Percentiles rank a stretch among this genome's conserved stretches.
phyloP scores from a whole-genome alignment of 92 coral and sea anemone genomes.

The Parazoanthus atlanticus region DNA sequence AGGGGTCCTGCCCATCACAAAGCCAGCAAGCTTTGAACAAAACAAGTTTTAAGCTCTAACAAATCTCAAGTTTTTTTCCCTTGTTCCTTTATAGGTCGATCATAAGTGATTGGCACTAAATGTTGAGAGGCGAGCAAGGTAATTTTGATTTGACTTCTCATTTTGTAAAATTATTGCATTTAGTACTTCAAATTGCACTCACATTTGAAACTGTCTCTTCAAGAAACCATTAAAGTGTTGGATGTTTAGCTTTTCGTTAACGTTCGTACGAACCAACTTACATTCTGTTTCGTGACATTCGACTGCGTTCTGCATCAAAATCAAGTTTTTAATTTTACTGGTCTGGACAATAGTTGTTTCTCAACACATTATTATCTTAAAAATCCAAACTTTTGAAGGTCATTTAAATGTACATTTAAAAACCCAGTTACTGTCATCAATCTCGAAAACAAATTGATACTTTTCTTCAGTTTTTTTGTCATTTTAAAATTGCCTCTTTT shows the following conservation, averaged over 20 bases:
- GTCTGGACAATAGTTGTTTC: background rate
- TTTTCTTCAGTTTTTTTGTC: background rate
- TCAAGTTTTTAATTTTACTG: background rate
- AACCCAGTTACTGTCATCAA: background rate
- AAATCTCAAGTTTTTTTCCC: background rate
- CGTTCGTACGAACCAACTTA: background rate
- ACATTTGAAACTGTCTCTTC: background rate
- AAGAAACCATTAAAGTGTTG: constrained; percentile 32
- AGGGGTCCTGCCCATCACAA: background rate
- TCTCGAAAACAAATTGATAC: background rate
- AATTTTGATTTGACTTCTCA: constrained; percentile 2
- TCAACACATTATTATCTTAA: background rate
- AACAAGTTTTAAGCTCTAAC: background rate
- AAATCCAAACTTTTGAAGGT: background rate
- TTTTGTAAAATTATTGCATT: background rate
- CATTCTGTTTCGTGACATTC: background rate
- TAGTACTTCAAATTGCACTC: background rate
- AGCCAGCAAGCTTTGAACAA: background rate
- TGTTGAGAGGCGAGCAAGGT: constrained; percentile 31
- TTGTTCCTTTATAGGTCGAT: constrained; percentile 23
- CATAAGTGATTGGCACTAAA: constrained; percentile 31
- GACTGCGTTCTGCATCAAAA: background rate
- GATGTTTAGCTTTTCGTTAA: background rate
- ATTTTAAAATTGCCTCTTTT: background rate
- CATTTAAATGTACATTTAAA: background rate